Evolutionary conservation across 2,113 vertebrate species (phyloP), one percentile per base, ranked within the genome.

Genomic region (Boleophthalmus pectinirostris): DNA sequence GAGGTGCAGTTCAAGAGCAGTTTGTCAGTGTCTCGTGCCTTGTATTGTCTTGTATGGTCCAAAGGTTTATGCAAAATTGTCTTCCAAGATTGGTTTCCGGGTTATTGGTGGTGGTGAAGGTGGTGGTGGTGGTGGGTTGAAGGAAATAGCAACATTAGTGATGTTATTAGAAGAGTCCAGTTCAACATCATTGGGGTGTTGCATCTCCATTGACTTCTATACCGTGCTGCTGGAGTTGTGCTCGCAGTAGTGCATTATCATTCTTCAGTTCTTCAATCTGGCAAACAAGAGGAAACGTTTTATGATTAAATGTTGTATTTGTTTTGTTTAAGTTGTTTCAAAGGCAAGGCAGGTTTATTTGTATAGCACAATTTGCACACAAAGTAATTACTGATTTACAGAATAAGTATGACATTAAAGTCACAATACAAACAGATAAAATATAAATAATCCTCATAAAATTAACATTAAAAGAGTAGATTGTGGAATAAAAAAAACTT

Each of bases 261-360:
- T 95, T 96, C 90, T 97, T 97, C 79, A 97, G 90, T 57, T 97
- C 96, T 81, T 96, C 96, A 0, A 97, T 93, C 96, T 97, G 88
- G 7, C 54, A 75, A 11, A 1, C 6, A 29, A 23, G 16, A 15
- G 25, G 53, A 57, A 1, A 38, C 6, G 10, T 43, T 43, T 43
- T 43, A 43, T 11, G 38, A 43, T 43, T 9, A 43, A 9, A 43
- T 8, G 10, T 9, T 43, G 10, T 43, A 43, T 43, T 43, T 43
- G 38, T 43, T 43, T 43, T 10, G 38, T 38, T 38, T 38, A 38
- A 38, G 35, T 38, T 38, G 35, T 38, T 38, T n/a, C n/a, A n/a
- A n/a, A n/a, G n/a, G n/a, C n/a, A n/a, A n/a, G n/a, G n/a, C 29
- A 29, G 29, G 29, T 29, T 29, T 29, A 29, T 29, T 29, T 29